Conservation (phyloP, 2,888 invertebrate species). For the Lycaena phlaeas region DNA sequence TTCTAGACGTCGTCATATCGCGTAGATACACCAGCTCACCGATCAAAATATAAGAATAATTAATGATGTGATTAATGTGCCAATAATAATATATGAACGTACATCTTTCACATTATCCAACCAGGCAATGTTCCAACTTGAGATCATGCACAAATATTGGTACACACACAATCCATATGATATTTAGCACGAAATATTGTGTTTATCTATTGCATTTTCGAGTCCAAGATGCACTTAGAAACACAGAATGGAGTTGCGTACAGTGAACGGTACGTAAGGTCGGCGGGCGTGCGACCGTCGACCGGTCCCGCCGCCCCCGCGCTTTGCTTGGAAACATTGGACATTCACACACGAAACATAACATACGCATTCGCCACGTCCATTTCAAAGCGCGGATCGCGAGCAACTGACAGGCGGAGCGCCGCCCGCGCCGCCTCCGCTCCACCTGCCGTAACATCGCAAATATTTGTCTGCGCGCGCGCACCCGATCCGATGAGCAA, state of each 20-base stretch:
- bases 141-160: slow-evolving; percentile 23
- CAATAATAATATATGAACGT: slow-evolving; percentile 16
- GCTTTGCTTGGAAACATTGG: slow-evolving; percentile 33
- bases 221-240: slow-evolving; percentile 45
- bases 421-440: slow-evolving; percentile 25
- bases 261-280: slow-evolving; percentile 71
- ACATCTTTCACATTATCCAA: slow-evolving; percentile 24
- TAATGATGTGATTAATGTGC: slow-evolving; percentile 2
- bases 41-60: slow-evolving; percentile 4
- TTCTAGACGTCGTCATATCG: no score
- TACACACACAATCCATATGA: slow-evolving; percentile 23
- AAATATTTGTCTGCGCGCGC: slow-evolving; percentile 14
- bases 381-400: slow-evolving; percentile 24
- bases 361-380: slow-evolving; percentile 24
- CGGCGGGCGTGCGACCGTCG: slow-evolving; percentile 53
- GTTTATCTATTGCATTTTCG: slow-evolving; percentile 27
- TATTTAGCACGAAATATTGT: slow-evolving; percentile 18
- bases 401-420: slow-evolving; percentile 24
- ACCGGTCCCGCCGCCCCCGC: slow-evolving; percentile 62
- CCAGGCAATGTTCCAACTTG: slow-evolving; percentile 10
- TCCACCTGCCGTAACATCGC: slow-evolving; percentile 18
- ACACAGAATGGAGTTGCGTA: slow-evolving; percentile 47
- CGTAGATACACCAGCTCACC: no score
- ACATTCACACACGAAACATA: slow-evolving; percentile 29
- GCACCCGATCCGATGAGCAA: neutral